phyloP scores from a whole-genome alignment of 2,888 invertebrate species.

The Lymantria monacha region DNA sequence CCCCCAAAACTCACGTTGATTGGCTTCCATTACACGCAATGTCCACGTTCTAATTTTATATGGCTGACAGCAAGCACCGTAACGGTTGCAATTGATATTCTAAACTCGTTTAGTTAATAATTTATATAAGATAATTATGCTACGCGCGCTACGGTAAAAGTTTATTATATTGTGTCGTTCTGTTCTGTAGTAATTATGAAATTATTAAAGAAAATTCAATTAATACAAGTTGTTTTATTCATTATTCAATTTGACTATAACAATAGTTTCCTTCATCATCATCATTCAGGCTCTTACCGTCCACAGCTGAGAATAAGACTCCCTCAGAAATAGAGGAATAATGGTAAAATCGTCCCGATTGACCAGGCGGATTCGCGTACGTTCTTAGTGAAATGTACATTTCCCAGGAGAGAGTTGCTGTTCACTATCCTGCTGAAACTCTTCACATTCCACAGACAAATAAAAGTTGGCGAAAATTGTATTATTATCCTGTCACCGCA shows the following conservation, averaged over 20 bases:
- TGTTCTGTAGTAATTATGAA: conserved; percentile 45
- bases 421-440: too few species aligned
- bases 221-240: conserved; percentile 30
- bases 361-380: too few species aligned
- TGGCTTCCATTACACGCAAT: conserved; percentile 23
- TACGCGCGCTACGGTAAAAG: conserved; percentile 35
- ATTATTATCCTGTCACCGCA: too few species aligned
- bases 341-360: too few species aligned
- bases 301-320: too few species aligned
- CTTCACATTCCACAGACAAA: too few species aligned
- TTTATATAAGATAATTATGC: conserved; percentile 22
- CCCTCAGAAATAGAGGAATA: too few species aligned
- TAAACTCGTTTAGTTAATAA: conserved; percentile 4
- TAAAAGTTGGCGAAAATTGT: too few species aligned
- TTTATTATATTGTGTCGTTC: conserved; percentile 53
- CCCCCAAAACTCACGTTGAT: background rate
- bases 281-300: too few species aligned
- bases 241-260: background rate
- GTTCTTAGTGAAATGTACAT: too few species aligned
- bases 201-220: conserved; percentile 46
- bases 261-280: too few species aligned
- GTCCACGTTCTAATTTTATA: conserved; percentile 1
- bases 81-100: background rate
- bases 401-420: too few species aligned
- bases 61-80: background rate